Percentiles rank a stretch among this genome's conserved stretches.
Evolutionary conservation across 2,888 invertebrate species (phyloP).

Genomic region (Theretra japonica): DNA sequence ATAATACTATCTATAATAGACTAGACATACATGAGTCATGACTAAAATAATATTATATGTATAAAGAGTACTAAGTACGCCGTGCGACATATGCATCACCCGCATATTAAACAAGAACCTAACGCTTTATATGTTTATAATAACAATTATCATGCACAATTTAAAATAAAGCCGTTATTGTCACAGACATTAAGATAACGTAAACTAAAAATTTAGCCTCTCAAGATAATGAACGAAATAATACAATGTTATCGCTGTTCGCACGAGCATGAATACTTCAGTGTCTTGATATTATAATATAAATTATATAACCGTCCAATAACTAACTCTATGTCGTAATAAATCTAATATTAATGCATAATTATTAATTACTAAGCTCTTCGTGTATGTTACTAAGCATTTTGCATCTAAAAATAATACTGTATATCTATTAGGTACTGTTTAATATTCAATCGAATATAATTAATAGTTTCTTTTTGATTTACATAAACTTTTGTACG

Average conservation of each 20-base stretch:
- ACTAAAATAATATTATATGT: background rate
- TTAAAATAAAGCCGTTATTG: background rate
- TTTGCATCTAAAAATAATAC: background rate
- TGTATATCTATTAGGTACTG: background rate
- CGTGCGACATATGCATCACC: too few relatives aligned
- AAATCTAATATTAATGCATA: conserved; percentile 6
- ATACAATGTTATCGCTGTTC: background rate
- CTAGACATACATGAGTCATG: background rate
- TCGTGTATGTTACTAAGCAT: background rate
- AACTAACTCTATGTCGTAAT: background rate
- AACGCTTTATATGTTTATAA: too few relatives aligned
- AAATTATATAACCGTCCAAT: background rate
- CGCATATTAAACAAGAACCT: too few relatives aligned
- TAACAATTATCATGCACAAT: background rate
- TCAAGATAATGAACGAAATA: background rate
- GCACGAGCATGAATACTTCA: background rate
- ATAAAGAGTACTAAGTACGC: too few relatives aligned
- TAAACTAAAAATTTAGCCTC: background rate
- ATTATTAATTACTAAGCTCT: background rate
- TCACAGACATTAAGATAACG: background rate
- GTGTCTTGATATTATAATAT: background rate
- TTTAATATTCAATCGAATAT: background rate
- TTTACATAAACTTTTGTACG: background rate
- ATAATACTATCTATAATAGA: conserved; percentile 19
- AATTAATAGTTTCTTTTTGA: background rate